Evolutionary conservation across 2,888 invertebrate genomes (phyloP).

Genomic region (Ganaspis brasiliensis): DNA sequence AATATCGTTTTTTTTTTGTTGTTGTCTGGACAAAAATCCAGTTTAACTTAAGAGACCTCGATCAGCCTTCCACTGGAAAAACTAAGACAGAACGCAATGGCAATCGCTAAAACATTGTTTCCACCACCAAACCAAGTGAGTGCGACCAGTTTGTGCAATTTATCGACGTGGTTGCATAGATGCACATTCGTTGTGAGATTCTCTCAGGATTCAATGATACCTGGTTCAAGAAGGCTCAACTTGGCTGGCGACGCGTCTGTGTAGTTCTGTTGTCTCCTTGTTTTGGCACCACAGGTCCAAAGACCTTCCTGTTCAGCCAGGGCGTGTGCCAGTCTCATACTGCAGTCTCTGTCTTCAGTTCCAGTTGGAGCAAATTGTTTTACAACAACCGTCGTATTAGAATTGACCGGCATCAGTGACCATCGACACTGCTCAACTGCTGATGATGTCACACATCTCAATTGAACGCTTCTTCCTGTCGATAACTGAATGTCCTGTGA

Average conservation of each 20-base stretch:
- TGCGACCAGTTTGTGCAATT: slow-evolving; percentile 43
- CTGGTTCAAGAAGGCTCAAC: slow-evolving; percentile 78
- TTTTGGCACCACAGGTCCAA: slow-evolving; percentile 78
- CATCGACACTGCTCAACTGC: slow-evolving; percentile 78
- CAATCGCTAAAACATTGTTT: slow-evolving; percentile 9
- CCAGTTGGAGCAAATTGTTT: slow-evolving; percentile 76
- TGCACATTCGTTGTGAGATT: slow-evolving; percentile 45
- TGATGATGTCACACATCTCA: slow-evolving; percentile 76
- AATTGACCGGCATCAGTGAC: slow-evolving; percentile 76
- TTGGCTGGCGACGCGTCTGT: slow-evolving; percentile 77
- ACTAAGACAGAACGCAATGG: slow-evolving; percentile 1
- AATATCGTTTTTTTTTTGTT: background rate
- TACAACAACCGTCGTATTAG: slow-evolving; percentile 76
- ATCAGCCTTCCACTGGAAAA: slow-evolving; percentile 7
- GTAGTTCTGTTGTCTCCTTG: slow-evolving; percentile 73
- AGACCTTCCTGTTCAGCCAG: slow-evolving; percentile 77
- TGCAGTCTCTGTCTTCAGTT: slow-evolving; percentile 77
- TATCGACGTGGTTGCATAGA: slow-evolving; percentile 34
- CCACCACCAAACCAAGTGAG: slow-evolving; percentile 42
- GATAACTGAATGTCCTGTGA: slow-evolving; percentile 78
- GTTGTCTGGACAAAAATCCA: background rate
- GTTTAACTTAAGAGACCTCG: too few relatives aligned
- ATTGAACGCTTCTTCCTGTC: slow-evolving; percentile 73
- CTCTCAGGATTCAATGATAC: slow-evolving; percentile 75
- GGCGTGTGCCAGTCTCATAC: slow-evolving; percentile 75